These are phyloP conservation scores for Hirtodrosophila cameraria DNA, from an alignment of 2,888 invertebrate species.

Conservation along the genomic window DNA sequence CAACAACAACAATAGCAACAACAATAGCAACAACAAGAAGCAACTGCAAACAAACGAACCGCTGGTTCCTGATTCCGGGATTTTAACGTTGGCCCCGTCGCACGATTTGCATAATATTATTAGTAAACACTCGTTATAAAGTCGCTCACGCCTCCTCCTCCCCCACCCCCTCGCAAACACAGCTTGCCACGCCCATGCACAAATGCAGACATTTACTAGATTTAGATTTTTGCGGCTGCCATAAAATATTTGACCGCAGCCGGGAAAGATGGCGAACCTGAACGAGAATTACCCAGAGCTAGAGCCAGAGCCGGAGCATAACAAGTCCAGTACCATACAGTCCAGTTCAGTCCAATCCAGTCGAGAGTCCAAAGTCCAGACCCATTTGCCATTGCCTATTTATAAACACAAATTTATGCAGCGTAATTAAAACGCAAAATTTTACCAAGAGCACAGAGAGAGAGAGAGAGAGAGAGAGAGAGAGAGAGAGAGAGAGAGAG, in stretches of 20 bases:
- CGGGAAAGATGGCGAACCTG: slow-evolving; percentile 49
- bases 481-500: no score
- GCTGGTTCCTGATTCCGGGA: slow-evolving; percentile 30
- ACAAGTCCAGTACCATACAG: not conserved
- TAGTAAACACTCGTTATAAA: slow-evolving; percentile 80
- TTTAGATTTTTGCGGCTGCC: slow-evolving; percentile 71
- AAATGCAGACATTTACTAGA: slow-evolving; percentile 73
- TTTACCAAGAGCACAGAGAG: slow-evolving; percentile 43
- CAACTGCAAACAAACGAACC: slow-evolving; percentile 40
- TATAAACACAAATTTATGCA: slow-evolving; percentile 80
- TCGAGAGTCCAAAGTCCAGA: not conserved
- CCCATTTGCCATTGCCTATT: slow-evolving; percentile 60
- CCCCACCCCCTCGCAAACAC: no score
- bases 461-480: no score
- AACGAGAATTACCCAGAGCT: slow-evolving; percentile 31
- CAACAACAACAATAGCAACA: slow-evolving; percentile 21
- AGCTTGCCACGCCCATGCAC: slow-evolving; percentile 24
- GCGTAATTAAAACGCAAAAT: slow-evolving; percentile 81
- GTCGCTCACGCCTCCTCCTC: slow-evolving; percentile 51
- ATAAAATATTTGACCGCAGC: slow-evolving; percentile 77
- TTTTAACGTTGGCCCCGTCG: slow-evolving; percentile 47
- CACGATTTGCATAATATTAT: slow-evolving; percentile 79
- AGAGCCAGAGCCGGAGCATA: not conserved
- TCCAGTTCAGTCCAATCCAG: not conserved
- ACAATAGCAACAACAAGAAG: slow-evolving; percentile 1